A percentile compares a stretch with the other conserved stretches of the same genome.
Conservation (phyloP, 2,888 invertebrate species). For the Cyrtodaria siliqua region DNA sequence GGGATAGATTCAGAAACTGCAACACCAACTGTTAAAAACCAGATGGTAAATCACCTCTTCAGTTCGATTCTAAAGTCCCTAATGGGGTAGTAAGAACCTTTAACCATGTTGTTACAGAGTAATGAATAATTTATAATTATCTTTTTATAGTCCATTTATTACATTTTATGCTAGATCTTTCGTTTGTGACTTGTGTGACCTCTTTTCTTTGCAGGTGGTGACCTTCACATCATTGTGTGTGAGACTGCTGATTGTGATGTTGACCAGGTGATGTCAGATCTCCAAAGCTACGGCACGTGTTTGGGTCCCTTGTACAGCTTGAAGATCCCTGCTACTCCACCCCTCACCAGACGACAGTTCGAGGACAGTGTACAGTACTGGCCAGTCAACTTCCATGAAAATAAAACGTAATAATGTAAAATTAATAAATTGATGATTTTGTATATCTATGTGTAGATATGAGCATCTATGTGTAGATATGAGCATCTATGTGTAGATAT, state of each 20-base stretch:
- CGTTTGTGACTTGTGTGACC: background rate
- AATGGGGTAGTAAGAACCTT: too few relatives aligned
- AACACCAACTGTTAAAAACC: too few relatives aligned
- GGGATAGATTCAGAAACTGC: too few relatives aligned
- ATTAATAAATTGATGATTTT: too few relatives aligned
- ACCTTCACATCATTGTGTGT: slow-evolving; percentile 10
- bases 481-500: too few relatives aligned
- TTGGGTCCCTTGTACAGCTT: slow-evolving; percentile 72
- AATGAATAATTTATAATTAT: too few relatives aligned
- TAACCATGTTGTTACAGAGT: too few relatives aligned
- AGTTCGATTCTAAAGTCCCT: too few relatives aligned
- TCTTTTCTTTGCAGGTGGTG: slow-evolving; percentile 9
- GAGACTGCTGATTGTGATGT: background rate
- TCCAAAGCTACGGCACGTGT: slow-evolving; percentile 4
- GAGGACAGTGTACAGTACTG: slow-evolving; percentile 76
- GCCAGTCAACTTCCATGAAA: slow-evolving; percentile 85
- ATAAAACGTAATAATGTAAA: slow-evolving; percentile 76
- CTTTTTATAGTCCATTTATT: too few relatives aligned
- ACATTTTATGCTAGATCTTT: background rate
- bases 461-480: too few relatives aligned
- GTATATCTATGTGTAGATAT: too few relatives aligned
- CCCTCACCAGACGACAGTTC: slow-evolving; percentile 82
- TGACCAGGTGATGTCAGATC: background rate
- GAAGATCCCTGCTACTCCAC: slow-evolving; percentile 74
- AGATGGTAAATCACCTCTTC: too few relatives aligned